Percentiles rank a stretch among this genome's conserved stretches.
phyloP scores from a whole-genome alignment of 1,140 invertebrate genomes.

The Aradophagus sp. region DNA sequence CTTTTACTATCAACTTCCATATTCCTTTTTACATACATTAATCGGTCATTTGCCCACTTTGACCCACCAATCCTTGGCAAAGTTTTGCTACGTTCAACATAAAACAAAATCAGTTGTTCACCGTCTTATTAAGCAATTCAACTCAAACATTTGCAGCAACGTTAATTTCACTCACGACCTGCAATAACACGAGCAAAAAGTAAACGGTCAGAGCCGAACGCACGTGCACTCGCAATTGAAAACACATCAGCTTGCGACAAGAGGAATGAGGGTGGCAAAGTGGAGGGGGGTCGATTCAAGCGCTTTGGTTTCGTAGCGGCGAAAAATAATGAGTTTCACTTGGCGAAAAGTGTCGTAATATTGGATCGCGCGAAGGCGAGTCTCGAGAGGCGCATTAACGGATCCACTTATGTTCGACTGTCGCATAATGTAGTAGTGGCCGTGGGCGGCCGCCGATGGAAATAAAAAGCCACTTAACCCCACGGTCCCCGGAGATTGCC shows the following conservation, averaged over 20 bases:
- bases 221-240: conserved; percentile 11
- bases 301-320: conserved; percentile 26
- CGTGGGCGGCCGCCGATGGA: conserved; percentile 56
- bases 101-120: no score
- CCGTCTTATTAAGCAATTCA: no score
- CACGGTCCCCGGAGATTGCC: conserved; percentile 65
- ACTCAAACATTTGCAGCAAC: no score
- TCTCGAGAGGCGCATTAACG: conserved; percentile 52
- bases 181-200: no score
- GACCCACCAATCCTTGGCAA: no score
- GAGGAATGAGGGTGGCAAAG: no score
- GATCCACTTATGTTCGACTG: conserved; percentile 58
- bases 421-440: conserved; percentile 59
- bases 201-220: conserved; percentile 5
- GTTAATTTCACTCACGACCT: no score
- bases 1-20: no score
- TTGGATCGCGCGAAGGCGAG: conserved; percentile 40
- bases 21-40: no score
- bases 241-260: conserved; percentile 29
- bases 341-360: conserved; percentile 46
- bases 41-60: no score
- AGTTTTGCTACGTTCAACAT: no score
- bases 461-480: conserved; percentile 64
- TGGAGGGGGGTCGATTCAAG: conserved; percentile 17
- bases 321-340: conserved; percentile 47